Percentiles rank a stretch among this genome's conserved stretches.
Evolutionary conservation across 2,113 vertebrate species (phyloP).

Genomic region (Megaptera novaeangliae): DNA sequence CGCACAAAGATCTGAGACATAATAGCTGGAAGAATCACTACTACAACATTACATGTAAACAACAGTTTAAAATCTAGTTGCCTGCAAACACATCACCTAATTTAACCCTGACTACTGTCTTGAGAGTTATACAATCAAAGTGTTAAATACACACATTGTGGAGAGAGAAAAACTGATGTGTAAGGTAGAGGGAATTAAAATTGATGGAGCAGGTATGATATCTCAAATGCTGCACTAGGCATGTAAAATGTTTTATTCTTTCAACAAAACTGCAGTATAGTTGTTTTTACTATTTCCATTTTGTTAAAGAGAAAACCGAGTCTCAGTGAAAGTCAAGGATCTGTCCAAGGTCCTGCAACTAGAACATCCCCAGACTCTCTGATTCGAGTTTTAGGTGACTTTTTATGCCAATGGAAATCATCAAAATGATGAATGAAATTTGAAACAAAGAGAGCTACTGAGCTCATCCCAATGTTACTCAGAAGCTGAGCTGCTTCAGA

Average conservation of each 20-base stretch:
- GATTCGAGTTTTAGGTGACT: neutral
- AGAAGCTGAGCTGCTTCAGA: neutral
- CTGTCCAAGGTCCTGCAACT: neutral
- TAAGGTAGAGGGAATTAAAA: neutral
- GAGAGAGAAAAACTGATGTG: neutral
- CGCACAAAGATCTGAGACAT: neutral
- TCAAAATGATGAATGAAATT: neutral
- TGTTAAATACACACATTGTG: neutral
- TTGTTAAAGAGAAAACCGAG: constrained; percentile 12
- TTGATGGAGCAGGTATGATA: neutral
- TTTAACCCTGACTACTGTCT: neutral
- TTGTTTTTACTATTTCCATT: neutral
- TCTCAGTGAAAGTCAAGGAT: neutral
- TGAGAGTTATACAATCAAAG: neutral
- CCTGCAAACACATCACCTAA: neutral
- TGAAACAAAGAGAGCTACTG: neutral
- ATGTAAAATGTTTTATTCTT: neutral
- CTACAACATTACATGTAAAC: neutral
- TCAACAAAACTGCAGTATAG: neutral
- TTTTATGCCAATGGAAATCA: neutral
- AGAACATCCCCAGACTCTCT: neutral
- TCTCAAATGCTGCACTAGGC: neutral
- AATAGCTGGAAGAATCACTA: neutral
- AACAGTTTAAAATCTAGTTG: neutral
- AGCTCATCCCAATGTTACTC: neutral